Evolutionary conservation across 2,888 invertebrate species (phyloP), one percentile per base, ranked within the genome.

Genomic region (Pandemis heparana): DNA sequence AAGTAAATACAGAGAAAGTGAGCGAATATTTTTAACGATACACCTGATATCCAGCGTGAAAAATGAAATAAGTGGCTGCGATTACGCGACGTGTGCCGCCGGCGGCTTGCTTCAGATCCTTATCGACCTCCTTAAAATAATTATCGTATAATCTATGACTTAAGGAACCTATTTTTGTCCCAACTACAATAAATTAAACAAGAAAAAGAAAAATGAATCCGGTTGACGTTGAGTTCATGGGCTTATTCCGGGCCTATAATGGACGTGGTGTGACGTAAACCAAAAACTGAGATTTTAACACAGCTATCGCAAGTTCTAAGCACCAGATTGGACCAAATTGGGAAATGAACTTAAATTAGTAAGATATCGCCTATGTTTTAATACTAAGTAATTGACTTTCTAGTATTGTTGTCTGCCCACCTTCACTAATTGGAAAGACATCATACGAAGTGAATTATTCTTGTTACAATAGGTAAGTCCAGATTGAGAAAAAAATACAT

Each of bases 41-140:
- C 87, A 86, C 12, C n/a, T n/a, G 12, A 62, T 88, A 86, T 79
- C 81, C 78, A 75, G 79, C 77, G 81, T 82, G 82, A 85, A 85
- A 86, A 85, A 85, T 87, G 82, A 80, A 81, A 87, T 87, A 86
- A 88, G 87, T 88, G 83, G 79, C 76, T 77, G 83, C 82, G 86
- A 86, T 88, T 86, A 87, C 79, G 76, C 76, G 77, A 78, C 76
- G 79, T 80, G 81, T 80, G 81, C 80, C 75, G 79, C n/a, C 64
- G 61, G 69, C 60, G 38, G 69, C 74, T 63, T 18, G 56, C 64
- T 64, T 46, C 65, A 61, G 64, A 73, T 65, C 43, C 23, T 66
- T 74, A 70, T 74, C 74, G 65, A 10, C 5, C 59, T 60, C 16
- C 62, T 53, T 70, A 61, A 43, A 53, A 64, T 70, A 74, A 74